A percentile compares a stretch with the other conserved stretches of the same genome.
Evolutionary conservation across 2,113 vertebrate species (phyloP).

Genomic region (Pyrgilauda ruficollis): DNA sequence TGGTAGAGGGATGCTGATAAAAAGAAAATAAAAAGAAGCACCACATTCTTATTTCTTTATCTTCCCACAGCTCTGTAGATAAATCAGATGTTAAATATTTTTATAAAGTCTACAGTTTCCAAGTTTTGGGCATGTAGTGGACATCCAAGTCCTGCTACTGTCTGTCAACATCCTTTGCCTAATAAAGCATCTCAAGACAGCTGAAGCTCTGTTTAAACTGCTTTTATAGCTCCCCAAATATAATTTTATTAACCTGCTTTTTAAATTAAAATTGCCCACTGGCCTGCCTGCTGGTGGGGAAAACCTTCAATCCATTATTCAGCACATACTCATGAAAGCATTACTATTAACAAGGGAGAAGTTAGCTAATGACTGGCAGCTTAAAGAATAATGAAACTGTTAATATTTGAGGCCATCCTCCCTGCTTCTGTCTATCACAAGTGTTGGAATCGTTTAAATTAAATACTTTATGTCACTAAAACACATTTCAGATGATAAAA

Average conservation of each 20-base stretch:
- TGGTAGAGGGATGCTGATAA: background rate
- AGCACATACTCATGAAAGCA: background rate
- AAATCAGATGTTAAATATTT: background rate
- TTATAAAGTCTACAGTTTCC: background rate
- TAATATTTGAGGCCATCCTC: conserved; percentile 23
- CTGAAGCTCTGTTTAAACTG: background rate
- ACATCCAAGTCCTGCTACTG: background rate
- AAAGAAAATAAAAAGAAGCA: background rate
- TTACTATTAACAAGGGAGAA: conserved; percentile 31
- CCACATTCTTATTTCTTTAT: background rate
- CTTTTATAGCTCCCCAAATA: background rate
- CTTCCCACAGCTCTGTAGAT: background rate
- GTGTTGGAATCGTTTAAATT: background rate
- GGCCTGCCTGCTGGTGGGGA: background rate
- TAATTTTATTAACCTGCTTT: background rate
- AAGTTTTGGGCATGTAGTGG: background rate
- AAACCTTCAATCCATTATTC: background rate
- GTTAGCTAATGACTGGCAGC: conserved; percentile 27
- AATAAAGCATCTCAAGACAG: background rate
- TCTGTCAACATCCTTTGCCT: background rate
- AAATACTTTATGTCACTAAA: conserved; percentile 1
- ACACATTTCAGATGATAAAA: background rate
- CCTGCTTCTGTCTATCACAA: background rate
- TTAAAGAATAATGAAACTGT: conserved; percentile 5
- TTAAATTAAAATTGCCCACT: background rate